A percentile compares a stretch with the other conserved stretches of the same genome.
phyloP scores from a whole-genome alignment of 2,888 invertebrate species.

The Lithophane semibrunnea region DNA sequence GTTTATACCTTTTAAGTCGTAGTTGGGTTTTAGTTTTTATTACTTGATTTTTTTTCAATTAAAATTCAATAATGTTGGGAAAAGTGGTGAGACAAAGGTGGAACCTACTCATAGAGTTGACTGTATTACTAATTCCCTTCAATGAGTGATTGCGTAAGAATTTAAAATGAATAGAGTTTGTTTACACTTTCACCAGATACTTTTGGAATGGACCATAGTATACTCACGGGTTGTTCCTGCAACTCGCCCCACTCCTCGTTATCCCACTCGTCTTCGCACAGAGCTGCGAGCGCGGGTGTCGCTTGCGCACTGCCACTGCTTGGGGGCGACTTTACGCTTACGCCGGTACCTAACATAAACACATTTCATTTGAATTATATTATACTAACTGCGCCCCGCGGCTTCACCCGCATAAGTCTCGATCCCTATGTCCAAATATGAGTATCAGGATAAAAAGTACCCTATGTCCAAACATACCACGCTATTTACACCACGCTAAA shows the following conservation, averaged over 20 bases:
- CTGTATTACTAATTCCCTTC: neutral
- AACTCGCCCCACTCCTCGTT: conserved; percentile 96
- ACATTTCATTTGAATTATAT: neutral
- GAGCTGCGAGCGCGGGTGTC: conserved; percentile 89
- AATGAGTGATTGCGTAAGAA: neutral
- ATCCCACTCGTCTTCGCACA: conserved; percentile 94
- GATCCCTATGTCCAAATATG: no score
- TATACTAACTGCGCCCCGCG: no score
- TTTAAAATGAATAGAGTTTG: neutral
- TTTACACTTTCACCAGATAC: neutral
- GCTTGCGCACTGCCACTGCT: conserved; percentile 88
- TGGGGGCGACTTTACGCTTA: conserved; percentile 83
- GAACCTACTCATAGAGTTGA: neutral
- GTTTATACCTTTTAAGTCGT: no score
- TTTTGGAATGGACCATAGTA: neutral
- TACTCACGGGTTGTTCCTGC: conserved; percentile 94
- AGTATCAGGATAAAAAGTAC: no score
- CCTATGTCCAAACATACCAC: no score
- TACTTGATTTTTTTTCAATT: no score
- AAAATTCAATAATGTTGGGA: neutral
- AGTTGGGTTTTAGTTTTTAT: no score
- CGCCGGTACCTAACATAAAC: conserved; percentile 75
- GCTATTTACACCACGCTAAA: no score
- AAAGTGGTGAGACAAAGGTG: neutral
- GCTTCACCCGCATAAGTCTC: no score